Percentiles rank a stretch among this genome's conserved stretches.
Evolutionary conservation across 30 jellyfish, hydroid and myxozoan species (phyloP).

Genomic region (Sanderia malayensis): DNA sequence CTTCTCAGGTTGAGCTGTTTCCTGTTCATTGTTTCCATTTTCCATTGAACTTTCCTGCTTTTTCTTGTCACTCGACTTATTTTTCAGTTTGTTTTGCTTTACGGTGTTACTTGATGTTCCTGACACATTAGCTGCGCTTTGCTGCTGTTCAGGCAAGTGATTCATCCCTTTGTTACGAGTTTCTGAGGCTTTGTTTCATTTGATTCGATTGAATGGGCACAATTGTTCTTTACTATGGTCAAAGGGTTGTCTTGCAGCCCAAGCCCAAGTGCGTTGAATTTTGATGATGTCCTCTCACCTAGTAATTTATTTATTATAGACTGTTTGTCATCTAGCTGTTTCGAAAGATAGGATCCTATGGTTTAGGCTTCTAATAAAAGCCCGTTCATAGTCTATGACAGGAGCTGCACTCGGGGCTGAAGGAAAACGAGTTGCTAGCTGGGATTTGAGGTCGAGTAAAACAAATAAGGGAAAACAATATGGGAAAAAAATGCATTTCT

Average conservation of each 20-base stretch:
- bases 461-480: too few relatives aligned
- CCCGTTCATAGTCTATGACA: slow-evolving; percentile 6
- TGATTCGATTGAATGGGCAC: slow-evolving; percentile 32
- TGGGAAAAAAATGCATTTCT: too few relatives aligned
- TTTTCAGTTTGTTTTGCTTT: slow-evolving; percentile 15
- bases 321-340: slow-evolving; percentile 16
- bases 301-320: background rate
- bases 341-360: slow-evolving; percentile 7
- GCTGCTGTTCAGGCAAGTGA: slow-evolving; percentile 53
- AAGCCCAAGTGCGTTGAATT: slow-evolving; percentile 28
- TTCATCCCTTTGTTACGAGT: slow-evolving; percentile 40
- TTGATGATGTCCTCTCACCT: slow-evolving; percentile 42
- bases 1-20: background rate
- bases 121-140: slow-evolving; percentile 41
- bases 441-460: slow-evolving; percentile 1
- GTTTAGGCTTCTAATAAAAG: background rate
- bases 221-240: slow-evolving; percentile 35
- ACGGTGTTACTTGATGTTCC: slow-evolving; percentile 20
- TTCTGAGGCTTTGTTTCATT: slow-evolving; percentile 29
- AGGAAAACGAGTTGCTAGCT: slow-evolving; percentile 3
- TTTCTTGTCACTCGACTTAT: slow-evolving; percentile 40
- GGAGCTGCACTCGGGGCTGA: slow-evolving; percentile 7
- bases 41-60: slow-evolving; percentile 27
- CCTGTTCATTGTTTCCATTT: slow-evolving; percentile 7
- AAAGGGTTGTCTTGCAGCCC: slow-evolving; percentile 30